Percentiles rank a stretch among this genome's conserved stretches.
Evolutionary conservation across 2,797 vertebrate species (phyloP).

Genomic region (Enteromius afrohamiltoni): DNA sequence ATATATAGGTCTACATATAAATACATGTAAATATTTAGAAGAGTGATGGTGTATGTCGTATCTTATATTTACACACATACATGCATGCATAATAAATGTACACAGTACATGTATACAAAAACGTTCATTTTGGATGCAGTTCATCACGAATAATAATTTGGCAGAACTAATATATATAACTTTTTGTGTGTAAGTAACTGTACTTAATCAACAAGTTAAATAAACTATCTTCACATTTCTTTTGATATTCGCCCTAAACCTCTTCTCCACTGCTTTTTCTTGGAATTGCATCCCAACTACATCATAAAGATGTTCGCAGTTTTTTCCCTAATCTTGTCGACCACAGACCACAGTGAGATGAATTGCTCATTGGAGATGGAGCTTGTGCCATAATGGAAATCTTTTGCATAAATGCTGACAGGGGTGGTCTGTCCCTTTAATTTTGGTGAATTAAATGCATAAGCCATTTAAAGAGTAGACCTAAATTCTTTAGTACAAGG

Average conservation of each 20-base stretch:
- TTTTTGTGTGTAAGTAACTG: neutral
- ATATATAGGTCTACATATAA: too few relatives aligned
- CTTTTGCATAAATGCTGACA: conserved; percentile 42
- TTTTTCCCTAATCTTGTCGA: conserved; percentile 22
- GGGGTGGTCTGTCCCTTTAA: conserved; percentile 43
- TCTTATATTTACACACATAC: too few relatives aligned
- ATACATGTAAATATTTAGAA: too few relatives aligned
- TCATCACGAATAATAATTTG: too few relatives aligned
- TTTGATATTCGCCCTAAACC: neutral
- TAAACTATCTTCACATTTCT: neutral
- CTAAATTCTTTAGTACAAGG: conserved; percentile 28
- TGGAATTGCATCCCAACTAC: conserved; percentile 12
- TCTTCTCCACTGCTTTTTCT: conserved; percentile 20
- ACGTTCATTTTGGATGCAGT: too few relatives aligned
- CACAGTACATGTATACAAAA: too few relatives aligned
- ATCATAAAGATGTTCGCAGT: conserved; percentile 21
- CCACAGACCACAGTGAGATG: conserved; percentile 31
- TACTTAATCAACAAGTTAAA: neutral
- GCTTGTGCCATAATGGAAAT: conserved; percentile 35
- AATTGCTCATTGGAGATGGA: conserved; percentile 30
- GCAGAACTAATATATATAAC: too few relatives aligned
- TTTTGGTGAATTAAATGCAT: conserved; percentile 29
- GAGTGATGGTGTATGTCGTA: too few relatives aligned
- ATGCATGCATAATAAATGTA: too few relatives aligned
- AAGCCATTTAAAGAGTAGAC: conserved; percentile 29